Evolutionary conservation across 2,113 vertebrate species (phyloP).

Genomic region (Trogon surrucura): DNA sequence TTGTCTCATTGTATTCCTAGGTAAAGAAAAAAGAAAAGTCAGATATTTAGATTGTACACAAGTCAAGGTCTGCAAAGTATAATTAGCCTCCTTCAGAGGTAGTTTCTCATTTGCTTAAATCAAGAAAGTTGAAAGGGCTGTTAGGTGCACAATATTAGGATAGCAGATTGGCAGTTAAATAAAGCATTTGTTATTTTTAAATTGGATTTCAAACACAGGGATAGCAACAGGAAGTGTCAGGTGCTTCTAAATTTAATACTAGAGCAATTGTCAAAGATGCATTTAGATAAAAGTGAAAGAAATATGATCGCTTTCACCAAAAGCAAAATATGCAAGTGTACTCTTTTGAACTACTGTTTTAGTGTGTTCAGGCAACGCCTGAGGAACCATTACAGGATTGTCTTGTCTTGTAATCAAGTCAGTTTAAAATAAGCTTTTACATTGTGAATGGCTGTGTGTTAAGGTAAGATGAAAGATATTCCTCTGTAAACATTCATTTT

Average conservation of each 20-base stretch:
- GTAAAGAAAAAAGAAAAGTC: background rate
- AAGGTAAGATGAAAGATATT: background rate
- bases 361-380: background rate
- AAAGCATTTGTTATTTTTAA: background rate
- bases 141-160: background rate
- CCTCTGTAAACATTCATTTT: conserved; percentile 26
- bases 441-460: background rate
- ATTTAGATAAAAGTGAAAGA: conserved; percentile 8
- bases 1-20: background rate
- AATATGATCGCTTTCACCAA: background rate
- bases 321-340: background rate
- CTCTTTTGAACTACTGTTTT: conserved; percentile 31
- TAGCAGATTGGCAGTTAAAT: background rate
- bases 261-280: conserved; percentile 10
- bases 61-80: background rate
- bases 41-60: background rate
- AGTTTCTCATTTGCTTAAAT: background rate
- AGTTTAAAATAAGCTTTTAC: conserved; percentile 1
- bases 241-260: background rate
- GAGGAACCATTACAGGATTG: background rate
- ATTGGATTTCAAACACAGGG: background rate
- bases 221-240: background rate
- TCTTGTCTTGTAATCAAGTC: background rate
- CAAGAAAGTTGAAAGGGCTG: background rate
- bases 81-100: background rate